Evolutionary conservation across 2,888 invertebrate genomes (phyloP).

Genomic region (Drosophila glabriapex): DNA sequence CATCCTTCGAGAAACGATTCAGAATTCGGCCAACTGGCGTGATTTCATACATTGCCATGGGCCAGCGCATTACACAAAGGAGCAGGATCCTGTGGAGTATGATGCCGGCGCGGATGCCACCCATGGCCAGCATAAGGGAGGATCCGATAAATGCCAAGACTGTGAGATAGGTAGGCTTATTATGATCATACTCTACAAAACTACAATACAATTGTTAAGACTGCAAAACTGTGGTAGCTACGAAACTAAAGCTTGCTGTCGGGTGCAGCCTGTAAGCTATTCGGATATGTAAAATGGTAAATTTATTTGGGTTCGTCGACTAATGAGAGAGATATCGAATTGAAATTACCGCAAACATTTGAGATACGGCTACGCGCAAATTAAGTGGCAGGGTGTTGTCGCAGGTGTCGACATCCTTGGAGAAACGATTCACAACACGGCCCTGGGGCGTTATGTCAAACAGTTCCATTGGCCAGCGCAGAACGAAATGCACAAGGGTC

Average conservation of each 20-base stretch:
- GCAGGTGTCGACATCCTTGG: constrained; percentile 87
- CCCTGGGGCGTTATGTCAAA: constrained; percentile 93
- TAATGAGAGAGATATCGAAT: neutral
- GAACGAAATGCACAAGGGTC: constrained; percentile 87
- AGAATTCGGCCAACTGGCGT: constrained; percentile 92
- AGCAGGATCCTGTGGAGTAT: constrained; percentile 88
- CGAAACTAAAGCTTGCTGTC: neutral
- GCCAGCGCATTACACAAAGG: constrained; percentile 88
- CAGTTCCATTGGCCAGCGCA: constrained; percentile 90
- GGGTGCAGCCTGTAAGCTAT: neutral
- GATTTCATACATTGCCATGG: constrained; percentile 91
- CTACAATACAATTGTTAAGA: neutral
- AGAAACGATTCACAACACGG: constrained; percentile 89
- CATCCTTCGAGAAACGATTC: constrained; percentile 88
- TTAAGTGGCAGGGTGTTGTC: constrained; percentile 87
- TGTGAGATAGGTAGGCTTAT: constrained; percentile 28
- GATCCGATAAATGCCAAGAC: constrained; percentile 82
- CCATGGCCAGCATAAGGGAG: constrained; percentile 84
- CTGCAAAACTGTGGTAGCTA: neutral
- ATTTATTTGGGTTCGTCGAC: neutral
- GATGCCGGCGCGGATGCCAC: constrained; percentile 87
- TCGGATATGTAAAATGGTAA: neutral
- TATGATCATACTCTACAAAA: neutral
- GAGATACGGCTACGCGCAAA: constrained; percentile 83
- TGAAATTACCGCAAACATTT: constrained; percentile 84